Evolutionary conservation across 2,888 invertebrate species (phyloP).

Genomic region (Andrena dorsata): DNA sequence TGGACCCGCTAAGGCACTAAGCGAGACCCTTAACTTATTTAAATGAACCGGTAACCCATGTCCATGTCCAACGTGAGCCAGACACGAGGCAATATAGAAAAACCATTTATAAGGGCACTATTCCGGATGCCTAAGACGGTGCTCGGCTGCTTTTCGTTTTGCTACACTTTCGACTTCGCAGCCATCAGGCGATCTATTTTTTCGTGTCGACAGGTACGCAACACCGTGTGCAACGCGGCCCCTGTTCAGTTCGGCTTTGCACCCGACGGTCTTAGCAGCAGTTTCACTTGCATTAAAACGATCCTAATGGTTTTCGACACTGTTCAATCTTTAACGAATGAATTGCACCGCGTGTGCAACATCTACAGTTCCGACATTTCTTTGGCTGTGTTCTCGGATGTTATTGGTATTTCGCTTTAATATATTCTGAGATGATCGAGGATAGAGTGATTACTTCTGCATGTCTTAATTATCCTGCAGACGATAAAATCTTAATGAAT

Average conservation of each 20-base stretch:
- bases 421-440: not conserved
- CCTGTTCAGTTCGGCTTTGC: conserved; percentile 23
- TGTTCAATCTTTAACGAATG: conserved; percentile 28
- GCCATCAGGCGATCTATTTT: conserved; percentile 70
- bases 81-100: conserved; percentile 84
- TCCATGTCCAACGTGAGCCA: conserved; percentile 82
- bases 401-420: not conserved
- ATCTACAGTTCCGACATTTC: not conserved
- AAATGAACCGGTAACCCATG: conserved; percentile 85
- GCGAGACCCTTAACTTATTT: conserved; percentile 85
- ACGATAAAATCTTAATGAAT: conserved; percentile 6
- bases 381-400: not conserved
- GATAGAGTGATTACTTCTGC: not conserved
- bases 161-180: conserved; percentile 72
- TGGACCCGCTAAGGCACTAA: conserved; percentile 83
- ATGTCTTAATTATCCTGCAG: not conserved
- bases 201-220: conserved; percentile 70
- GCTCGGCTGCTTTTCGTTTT: conserved; percentile 70
- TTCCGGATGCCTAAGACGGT: conserved; percentile 77
- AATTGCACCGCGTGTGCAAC: not conserved
- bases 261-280: not conserved
- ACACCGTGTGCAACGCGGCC: conserved; percentile 45
- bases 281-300: not conserved
- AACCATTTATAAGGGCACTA: conserved; percentile 84
- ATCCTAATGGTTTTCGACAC: conserved; percentile 1